Conservation (phyloP, 2,888 invertebrate genomes). For the Mactromeris polynyma region DNA sequence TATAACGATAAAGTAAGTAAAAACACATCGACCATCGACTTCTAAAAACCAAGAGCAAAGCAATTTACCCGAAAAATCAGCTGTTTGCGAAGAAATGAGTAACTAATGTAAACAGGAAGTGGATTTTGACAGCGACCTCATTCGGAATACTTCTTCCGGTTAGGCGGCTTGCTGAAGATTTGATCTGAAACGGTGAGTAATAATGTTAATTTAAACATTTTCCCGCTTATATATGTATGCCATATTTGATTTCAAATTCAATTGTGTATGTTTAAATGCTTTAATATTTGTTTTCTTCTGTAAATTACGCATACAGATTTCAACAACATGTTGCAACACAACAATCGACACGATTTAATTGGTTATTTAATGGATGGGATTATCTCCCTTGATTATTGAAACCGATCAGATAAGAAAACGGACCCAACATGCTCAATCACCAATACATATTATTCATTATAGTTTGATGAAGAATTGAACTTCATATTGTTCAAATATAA, state of each 20-base stretch:
- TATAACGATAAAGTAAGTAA: too few relatives aligned
- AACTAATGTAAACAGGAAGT: constrained; percentile 73
- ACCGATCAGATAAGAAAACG: too few relatives aligned
- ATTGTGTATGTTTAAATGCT: background rate
- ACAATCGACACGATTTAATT: background rate
- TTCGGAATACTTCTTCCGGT: constrained; percentile 46
- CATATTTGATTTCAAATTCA: background rate
- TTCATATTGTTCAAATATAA: too few relatives aligned
- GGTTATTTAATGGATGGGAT: background rate
- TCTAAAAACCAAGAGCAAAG: background rate
- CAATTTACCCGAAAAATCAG: constrained; percentile 23
- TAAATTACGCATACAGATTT: background rate
- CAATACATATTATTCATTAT: too few relatives aligned
- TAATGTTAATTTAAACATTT: background rate
- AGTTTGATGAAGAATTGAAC: too few relatives aligned
- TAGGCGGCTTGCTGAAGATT: constrained; percentile 32
- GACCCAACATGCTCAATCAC: too few relatives aligned
- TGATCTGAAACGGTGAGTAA: constrained; percentile 8
- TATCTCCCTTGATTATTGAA: constrained; percentile 5
- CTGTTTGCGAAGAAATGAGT: constrained; percentile 29
- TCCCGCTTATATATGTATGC: background rate
- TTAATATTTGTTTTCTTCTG: background rate
- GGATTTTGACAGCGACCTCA: constrained; percentile 41
- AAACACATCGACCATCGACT: background rate
- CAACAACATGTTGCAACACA: background rate